A percentile compares a stretch with the other conserved stretches of the same genome.
Evolutionary conservation across 1,140 invertebrate species (phyloP).

Genomic region (Leptinotarsa undecemlineata): DNA sequence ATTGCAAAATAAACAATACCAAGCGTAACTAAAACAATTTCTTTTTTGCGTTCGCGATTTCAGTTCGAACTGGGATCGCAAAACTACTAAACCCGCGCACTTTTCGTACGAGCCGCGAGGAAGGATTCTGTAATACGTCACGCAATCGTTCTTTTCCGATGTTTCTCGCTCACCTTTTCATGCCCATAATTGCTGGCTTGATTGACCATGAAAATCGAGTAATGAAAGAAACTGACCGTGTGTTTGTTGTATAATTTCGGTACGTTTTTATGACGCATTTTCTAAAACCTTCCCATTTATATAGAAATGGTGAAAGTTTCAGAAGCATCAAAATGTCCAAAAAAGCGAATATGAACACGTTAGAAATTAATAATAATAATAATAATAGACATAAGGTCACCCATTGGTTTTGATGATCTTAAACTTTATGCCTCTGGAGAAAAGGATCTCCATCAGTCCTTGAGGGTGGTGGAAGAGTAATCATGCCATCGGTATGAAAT

Average conservation of each 20-base stretch:
- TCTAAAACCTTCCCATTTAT: too few relatives aligned
- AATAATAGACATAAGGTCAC: too few relatives aligned
- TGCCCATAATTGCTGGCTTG: constrained; percentile 20
- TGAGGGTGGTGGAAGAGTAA: too few relatives aligned
- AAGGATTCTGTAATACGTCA: constrained; percentile 14
- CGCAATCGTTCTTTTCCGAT: constrained; percentile 20
- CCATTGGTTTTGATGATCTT: too few relatives aligned
- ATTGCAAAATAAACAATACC: background rate
- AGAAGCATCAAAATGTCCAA: too few relatives aligned
- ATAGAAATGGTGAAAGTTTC: too few relatives aligned
- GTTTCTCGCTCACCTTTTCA: constrained; percentile 12
- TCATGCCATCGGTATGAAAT: too few relatives aligned
- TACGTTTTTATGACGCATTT: too few relatives aligned
- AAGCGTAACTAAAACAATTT: background rate
- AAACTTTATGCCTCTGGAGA: too few relatives aligned
- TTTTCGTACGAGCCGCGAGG: constrained; percentile 17
- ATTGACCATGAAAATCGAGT: constrained; percentile 22
- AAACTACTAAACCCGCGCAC: constrained; percentile 23
- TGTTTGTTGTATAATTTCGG: background rate
- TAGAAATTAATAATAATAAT: too few relatives aligned
- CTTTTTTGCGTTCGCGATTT: constrained; percentile 18
- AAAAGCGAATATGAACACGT: too few relatives aligned
- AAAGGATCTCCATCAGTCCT: too few relatives aligned
- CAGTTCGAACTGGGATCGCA: constrained; percentile 15
- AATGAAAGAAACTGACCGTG: constrained; percentile 19